phyloP scores from a whole-genome alignment of 2,797 vertebrate species.

The Lagodon rhomboides region DNA sequence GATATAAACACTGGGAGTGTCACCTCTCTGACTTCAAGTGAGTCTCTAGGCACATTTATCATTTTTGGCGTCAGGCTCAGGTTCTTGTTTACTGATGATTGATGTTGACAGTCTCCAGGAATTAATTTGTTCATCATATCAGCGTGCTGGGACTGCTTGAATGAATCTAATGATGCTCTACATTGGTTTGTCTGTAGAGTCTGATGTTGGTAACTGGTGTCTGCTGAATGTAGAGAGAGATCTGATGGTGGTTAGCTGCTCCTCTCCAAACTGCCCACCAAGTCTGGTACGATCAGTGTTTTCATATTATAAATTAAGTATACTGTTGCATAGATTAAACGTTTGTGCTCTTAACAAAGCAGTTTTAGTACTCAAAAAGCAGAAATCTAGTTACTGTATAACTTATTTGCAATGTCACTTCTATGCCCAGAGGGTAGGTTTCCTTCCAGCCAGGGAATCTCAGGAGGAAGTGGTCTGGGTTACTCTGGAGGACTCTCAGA shows the following conservation, averaged over 20 bases:
- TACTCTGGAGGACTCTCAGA: constrained; percentile 89
- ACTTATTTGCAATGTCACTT: neutral
- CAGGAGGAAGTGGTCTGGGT: constrained; percentile 89
- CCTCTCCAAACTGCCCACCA: constrained; percentile 92
- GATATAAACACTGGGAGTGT: constrained; percentile 74
- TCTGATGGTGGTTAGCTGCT: constrained; percentile 93
- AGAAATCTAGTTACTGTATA: neutral
- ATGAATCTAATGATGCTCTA: constrained; percentile 32
- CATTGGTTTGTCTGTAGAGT: constrained; percentile 69
- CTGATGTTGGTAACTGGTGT: constrained; percentile 89
- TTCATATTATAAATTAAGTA: neutral
- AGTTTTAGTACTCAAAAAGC: neutral
- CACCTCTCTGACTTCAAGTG: constrained; percentile 79
- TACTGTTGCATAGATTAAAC: neutral
- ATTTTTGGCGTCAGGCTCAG: neutral
- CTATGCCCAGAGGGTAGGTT: constrained; percentile 90
- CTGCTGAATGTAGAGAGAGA: constrained; percentile 91
- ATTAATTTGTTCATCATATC: neutral
- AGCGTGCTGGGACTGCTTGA: neutral
- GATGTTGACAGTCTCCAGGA: neutral
- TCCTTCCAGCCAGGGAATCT: constrained; percentile 87
- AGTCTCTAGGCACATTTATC: constrained; percentile 43
- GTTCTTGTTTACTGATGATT: neutral
- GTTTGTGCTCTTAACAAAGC: neutral
- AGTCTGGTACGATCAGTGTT: constrained; percentile 86